Evolutionary conservation across 1,140 invertebrate species (phyloP).

Genomic region (Drosophila baimaii): DNA sequence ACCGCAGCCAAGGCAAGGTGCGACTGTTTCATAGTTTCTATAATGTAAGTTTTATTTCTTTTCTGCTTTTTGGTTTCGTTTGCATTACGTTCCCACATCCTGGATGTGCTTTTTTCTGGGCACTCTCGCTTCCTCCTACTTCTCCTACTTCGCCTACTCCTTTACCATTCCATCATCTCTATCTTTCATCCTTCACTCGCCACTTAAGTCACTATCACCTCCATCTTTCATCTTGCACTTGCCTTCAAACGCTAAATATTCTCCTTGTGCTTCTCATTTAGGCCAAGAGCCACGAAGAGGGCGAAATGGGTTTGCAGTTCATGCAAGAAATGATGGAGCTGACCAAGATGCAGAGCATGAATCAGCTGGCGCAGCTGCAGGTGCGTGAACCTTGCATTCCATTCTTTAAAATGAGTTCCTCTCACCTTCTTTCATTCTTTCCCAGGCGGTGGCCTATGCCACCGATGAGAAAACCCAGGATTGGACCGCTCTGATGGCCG

Average conservation of each 20-base stretch:
- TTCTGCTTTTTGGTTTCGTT: constrained; percentile 44
- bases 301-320: constrained; percentile 96
- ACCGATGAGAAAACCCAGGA: constrained; percentile 78
- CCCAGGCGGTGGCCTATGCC: constrained; percentile 86
- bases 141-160: no score
- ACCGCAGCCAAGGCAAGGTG: constrained; percentile 90
- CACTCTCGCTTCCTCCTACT: not conserved
- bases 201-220: no score
- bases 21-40: constrained; percentile 95
- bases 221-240: not conserved
- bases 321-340: constrained; percentile 99
- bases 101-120: constrained; percentile 7
- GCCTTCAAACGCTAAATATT: constrained; percentile 1
- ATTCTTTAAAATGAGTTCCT: no score
- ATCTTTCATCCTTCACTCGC: not conserved
- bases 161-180: no score
- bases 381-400: constrained; percentile 50
- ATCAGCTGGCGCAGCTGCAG: constrained; percentile 86
- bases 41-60: constrained; percentile 87
- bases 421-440: no score
- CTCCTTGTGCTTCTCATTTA: constrained; percentile 76
- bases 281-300: constrained; percentile 93
- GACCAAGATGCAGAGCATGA: constrained; percentile 89
- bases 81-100: not conserved
- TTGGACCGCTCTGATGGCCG: constrained; percentile 87